Percentiles rank a stretch among this genome's conserved stretches.
These are phyloP conservation scores for Lycocerus yunnanus DNA, from an alignment of 2,888 invertebrate species.

Conservation along the genomic window DNA sequence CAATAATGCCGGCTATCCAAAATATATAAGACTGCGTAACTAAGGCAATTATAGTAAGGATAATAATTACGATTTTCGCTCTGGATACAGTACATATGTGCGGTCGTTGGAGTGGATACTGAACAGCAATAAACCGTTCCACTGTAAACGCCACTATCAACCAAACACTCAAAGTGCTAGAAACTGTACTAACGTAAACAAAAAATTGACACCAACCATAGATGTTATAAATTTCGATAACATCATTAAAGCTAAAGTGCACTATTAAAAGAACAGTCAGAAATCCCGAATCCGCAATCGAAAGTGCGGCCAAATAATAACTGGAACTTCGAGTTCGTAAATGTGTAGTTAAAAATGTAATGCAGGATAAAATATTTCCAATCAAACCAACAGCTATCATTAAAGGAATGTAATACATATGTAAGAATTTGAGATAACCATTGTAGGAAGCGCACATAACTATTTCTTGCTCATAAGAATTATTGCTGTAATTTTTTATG, in stretches of 20 bases:
- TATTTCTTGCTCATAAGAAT: conserved; percentile 7
- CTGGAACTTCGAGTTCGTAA: conserved; percentile 66
- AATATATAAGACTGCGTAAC: conserved; percentile 49
- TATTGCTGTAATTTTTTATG: not conserved
- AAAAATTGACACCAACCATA: conserved; percentile 61
- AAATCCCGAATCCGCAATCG: conserved; percentile 65
- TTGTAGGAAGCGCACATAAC: conserved; percentile 30
- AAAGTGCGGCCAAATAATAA: conserved; percentile 66
- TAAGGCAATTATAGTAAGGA: conserved; percentile 55
- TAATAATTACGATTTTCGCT: conserved; percentile 60
- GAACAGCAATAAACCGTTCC: conserved; percentile 70
- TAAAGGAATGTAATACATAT: conserved; percentile 63
- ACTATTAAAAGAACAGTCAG: conserved; percentile 60
- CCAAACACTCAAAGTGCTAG: conserved; percentile 70
- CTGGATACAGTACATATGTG: conserved; percentile 65
- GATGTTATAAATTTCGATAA: conserved; percentile 58
- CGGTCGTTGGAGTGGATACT: conserved; percentile 64
- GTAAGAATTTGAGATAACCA: conserved; percentile 56
- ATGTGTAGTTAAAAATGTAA: conserved; percentile 65
- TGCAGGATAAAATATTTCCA: conserved; percentile 64
- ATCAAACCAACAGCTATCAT: conserved; percentile 64
- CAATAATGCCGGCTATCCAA: conserved; percentile 50
- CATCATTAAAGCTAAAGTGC: conserved; percentile 59
- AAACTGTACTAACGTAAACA: conserved; percentile 51
- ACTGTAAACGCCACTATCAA: conserved; percentile 72